Evolutionary conservation across 2,797 vertebrate species (phyloP).

Genomic region (Clarias fuscus): DNA sequence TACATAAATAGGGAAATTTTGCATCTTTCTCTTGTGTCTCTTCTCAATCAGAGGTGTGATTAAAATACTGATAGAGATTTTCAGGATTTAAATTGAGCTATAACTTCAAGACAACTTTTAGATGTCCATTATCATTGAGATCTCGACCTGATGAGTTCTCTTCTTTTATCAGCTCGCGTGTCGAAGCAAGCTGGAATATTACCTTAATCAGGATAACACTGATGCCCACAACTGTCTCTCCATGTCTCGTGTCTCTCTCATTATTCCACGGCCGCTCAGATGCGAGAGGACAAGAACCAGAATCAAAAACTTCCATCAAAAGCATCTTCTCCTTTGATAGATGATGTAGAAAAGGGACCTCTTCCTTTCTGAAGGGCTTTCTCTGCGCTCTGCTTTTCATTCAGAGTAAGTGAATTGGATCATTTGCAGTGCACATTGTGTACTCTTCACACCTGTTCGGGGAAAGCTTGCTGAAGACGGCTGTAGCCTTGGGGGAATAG

Average conservation of each 20-base stretch:
- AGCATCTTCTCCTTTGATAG: constrained; percentile 23
- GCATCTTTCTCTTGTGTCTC: no score
- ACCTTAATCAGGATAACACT: neutral
- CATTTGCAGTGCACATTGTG: neutral
- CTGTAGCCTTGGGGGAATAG: neutral
- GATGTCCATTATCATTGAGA: neutral
- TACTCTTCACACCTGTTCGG: neutral
- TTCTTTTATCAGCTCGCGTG: neutral
- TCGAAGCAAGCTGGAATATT: neutral
- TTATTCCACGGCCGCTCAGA: constrained; percentile 5
- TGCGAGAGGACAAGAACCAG: constrained; percentile 20
- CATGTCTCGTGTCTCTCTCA: constrained; percentile 13
- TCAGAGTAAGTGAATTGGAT: constrained; percentile 20
- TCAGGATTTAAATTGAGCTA: no score
- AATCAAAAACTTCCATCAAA: constrained; percentile 20
- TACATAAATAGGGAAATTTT: no score
- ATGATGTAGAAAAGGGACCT: constrained; percentile 40
- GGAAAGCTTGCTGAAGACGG: neutral
- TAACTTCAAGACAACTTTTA: neutral
- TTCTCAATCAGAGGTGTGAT: no score
- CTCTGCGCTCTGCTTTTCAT: constrained; percentile 7
- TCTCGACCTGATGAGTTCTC: neutral
- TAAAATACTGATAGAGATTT: no score
- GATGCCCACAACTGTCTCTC: constrained; percentile 16
- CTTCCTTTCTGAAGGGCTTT: constrained; percentile 21